Conservation (phyloP, 64 coral and sea anemone genomes). For the Actinia equina region DNA sequence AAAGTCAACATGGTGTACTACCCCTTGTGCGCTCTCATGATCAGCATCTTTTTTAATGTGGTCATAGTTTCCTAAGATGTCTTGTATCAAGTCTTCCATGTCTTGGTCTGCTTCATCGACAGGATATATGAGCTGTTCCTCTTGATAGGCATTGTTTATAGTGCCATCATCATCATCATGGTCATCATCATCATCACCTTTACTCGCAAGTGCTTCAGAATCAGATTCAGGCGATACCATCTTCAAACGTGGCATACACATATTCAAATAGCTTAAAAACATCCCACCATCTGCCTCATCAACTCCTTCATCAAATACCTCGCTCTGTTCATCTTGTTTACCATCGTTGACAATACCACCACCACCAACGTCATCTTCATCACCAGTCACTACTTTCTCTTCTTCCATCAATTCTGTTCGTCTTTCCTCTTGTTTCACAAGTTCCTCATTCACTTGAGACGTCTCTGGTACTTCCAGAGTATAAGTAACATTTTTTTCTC, state of each 20-base stretch:
- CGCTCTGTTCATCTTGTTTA: not conserved
- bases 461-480: not conserved
- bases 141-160: not conserved
- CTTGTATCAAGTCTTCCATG: not conserved
- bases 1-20: not conserved
- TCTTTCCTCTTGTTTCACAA: not conserved
- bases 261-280: conserved; percentile 20
- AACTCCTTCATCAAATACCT: conserved; percentile 28
- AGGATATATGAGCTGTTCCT: not conserved
- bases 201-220: conserved; percentile 25
- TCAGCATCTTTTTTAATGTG: not conserved
- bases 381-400: not conserved
- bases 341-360: not conserved
- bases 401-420: not conserved
- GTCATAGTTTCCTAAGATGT: not conserved
- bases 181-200: conserved; percentile 6
- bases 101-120: not conserved
- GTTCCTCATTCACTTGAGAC: not conserved
- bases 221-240: conserved; percentile 20
- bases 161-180: not conserved
- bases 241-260: conserved; percentile 63
- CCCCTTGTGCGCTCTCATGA: not conserved
- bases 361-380: not conserved
- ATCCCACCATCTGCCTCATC: conserved; percentile 83
- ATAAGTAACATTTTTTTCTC: not conserved